Base-by-base conservation (phyloP, 2,113 vertebrate genomes). In the Tonatia bakeri region DNA sequence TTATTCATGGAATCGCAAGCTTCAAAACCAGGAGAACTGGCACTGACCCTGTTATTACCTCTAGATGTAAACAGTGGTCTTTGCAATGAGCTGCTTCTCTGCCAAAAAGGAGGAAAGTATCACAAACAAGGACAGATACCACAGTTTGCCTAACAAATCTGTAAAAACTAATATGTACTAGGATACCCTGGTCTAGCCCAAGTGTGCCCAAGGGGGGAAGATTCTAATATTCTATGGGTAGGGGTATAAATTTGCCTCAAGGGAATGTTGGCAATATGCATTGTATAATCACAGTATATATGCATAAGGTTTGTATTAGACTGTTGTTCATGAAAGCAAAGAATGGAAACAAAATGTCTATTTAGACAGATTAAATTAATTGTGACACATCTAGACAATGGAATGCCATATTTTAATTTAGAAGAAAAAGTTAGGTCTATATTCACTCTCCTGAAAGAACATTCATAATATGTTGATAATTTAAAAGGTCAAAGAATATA, bases 1-100 rank as follows among this genome's bases (percentile, higher is more conserved):
- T 90, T 65, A 94, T 77, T 92, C 82, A 96, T 73, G 61, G 83
- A 96, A 91, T 86, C 45, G 14, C 47, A 90, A 65, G 72, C 36
- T 67, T 84, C 36, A 47, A 77, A 95, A 56, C 26, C 67, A 85
- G 33, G 45, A 88, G 50, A 80, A 82, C 40, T 91, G 52, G 73
- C 5, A 82, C 2, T 77, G 91, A 95, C 59, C 28, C 26, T 47
- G 2, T 28, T 47, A 85, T 82, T 81, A 89, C 40, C 61, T 43
- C 54, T 73, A 36, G 61, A 77, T 26, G 65, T 73, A 88, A 77
- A 85, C 33, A 67, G 52, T 28, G 31, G 17, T 82, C 36, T 91
- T 93, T 91, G 56, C 26, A 94, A 10, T 38, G n/a, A 85, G 14
- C 14, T 36, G n/a, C 14, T 1, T 19, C 20, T 7, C 5, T 7